Evolutionary conservation across 35 echinoderm and acorn worm species (phyloP).

Genomic region (Acanthaster planci): DNA sequence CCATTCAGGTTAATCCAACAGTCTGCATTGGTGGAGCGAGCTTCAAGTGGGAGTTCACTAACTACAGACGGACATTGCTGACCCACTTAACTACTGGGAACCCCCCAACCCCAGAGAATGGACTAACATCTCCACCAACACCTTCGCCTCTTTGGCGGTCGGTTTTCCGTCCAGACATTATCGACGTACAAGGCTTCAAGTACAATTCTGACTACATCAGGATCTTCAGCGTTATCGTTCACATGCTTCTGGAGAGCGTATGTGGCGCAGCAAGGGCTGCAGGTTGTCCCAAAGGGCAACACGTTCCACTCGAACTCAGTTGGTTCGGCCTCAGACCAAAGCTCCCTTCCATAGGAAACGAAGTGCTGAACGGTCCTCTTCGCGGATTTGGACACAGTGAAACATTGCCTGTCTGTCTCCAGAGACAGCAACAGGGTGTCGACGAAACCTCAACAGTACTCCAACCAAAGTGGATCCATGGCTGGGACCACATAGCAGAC

Average conservation of each 20-base stretch:
- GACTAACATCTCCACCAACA: background rate
- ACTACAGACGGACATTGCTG: background rate
- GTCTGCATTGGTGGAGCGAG: background rate
- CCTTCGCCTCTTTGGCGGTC: background rate
- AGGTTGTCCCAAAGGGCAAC: too few species aligned
- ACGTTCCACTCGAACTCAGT: background rate
- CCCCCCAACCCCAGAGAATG: background rate
- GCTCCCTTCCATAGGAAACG: background rate
- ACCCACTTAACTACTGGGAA: slow-evolving; percentile 13
- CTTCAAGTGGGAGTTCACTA: background rate
- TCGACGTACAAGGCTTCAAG: background rate
- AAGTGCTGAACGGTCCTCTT: background rate
- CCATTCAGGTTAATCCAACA: background rate
- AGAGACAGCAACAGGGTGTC: slow-evolving; percentile 8
- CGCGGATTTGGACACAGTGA: background rate
- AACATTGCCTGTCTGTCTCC: slow-evolving; percentile 35
- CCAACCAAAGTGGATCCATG: slow-evolving; percentile 26
- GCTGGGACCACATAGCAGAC: slow-evolving; percentile 29
- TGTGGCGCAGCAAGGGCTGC: slow-evolving; percentile 22
- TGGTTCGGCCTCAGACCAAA: background rate
- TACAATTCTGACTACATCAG: background rate
- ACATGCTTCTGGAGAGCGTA: slow-evolving; percentile 24
- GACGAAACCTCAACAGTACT: too few species aligned
- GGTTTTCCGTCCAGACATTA: background rate
- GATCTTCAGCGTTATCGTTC: background rate